phyloP scores from a whole-genome alignment of 2,113 vertebrate species.

The Nipponia nippon region DNA sequence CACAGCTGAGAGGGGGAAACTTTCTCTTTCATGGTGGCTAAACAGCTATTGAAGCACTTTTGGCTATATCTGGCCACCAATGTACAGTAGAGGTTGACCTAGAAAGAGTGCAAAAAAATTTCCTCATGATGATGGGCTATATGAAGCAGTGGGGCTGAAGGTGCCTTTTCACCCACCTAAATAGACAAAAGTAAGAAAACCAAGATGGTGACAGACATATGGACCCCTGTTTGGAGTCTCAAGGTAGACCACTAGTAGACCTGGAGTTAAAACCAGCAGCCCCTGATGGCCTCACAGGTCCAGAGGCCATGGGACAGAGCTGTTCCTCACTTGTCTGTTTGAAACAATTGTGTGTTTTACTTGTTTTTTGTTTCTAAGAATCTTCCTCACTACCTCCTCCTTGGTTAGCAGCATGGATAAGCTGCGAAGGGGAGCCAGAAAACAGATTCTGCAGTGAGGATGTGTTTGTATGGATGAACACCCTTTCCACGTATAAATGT shows the following conservation, averaged over 20 bases:
- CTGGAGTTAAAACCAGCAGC: neutral
- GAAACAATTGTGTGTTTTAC: neutral
- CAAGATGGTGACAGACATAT: neutral
- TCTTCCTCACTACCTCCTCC: neutral
- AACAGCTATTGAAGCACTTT: neutral
- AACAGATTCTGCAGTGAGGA: neutral
- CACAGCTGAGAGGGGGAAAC: neutral
- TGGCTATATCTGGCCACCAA: neutral
- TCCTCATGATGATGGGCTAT: neutral
- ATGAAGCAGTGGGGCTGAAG: neutral
- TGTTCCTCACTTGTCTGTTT: neutral
- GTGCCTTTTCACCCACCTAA: neutral
- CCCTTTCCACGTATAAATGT: neutral
- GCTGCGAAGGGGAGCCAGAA: neutral
- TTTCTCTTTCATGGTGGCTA: neutral
- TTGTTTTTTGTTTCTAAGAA: neutral
- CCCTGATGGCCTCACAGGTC: neutral
- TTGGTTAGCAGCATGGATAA: neutral
- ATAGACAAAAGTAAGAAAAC: neutral
- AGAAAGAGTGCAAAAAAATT: neutral
- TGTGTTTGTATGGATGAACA: neutral
- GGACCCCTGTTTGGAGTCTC: neutral
- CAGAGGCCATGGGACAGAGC: neutral
- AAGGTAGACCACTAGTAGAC: neutral
- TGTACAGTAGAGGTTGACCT: neutral